phyloP scores from a whole-genome alignment of 2,113 vertebrate genomes.

The Pipra filicauda region DNA sequence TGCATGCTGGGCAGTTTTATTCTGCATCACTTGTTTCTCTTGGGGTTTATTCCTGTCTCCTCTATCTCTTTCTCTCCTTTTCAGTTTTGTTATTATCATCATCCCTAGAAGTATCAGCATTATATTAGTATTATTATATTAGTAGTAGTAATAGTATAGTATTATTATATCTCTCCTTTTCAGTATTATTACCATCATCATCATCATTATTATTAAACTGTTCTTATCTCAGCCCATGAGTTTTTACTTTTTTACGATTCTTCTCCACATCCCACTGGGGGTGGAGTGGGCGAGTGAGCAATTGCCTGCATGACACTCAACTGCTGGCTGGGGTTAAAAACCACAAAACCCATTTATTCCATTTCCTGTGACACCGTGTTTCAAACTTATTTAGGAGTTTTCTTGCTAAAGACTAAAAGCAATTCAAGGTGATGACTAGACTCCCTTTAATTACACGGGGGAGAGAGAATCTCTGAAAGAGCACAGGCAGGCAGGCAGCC shows the following conservation, averaged over 20 bases:
- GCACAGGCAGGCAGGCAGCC: background rate
- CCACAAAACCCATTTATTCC: background rate
- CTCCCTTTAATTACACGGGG: background rate
- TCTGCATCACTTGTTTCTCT: background rate
- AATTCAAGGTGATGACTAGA: background rate
- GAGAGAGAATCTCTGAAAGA: background rate
- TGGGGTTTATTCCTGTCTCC: background rate
- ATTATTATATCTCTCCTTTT: background rate
- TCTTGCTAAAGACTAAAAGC: background rate
- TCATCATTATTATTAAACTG: background rate
- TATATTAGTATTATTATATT: background rate
- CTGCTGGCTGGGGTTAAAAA: background rate
- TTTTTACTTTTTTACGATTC: background rate
- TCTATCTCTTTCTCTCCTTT: background rate
- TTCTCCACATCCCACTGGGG: background rate
- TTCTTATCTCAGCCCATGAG: background rate
- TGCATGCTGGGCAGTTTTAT: background rate
- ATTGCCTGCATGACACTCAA: background rate
- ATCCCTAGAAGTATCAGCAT: background rate
- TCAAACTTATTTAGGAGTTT: background rate
- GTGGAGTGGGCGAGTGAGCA: fast-evolving
- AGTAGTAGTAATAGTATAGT: background rate
- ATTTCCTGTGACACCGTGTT: background rate
- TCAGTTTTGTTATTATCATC: background rate
- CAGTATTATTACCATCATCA: background rate